Conservation (phyloP, 2,797 vertebrate genomes). For the Channallabes apus region DNA sequence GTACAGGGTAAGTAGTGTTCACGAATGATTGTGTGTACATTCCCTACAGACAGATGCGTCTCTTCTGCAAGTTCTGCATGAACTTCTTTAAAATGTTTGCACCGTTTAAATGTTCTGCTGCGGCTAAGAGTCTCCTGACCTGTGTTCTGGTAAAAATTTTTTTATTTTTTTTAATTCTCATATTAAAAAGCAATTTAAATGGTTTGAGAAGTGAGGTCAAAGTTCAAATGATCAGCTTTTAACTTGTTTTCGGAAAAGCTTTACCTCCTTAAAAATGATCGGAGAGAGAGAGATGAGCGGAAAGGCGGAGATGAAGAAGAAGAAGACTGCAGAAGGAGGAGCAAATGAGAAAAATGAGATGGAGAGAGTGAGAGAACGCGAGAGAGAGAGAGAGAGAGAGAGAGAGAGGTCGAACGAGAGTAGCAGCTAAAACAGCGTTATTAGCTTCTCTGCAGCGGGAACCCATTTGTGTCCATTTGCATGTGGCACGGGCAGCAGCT, state of each 20-base stretch:
- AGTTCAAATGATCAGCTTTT: neutral
- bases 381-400: slow-evolving; percentile 36
- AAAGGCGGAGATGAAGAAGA: slow-evolving; percentile 1
- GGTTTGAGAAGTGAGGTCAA: neutral
- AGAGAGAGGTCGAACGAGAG: slow-evolving; percentile 39
- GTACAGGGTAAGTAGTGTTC: too few relatives aligned
- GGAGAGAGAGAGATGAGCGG: slow-evolving; percentile 6
- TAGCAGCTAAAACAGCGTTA: slow-evolving; percentile 82
- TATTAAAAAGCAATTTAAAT: neutral
- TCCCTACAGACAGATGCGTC: too few relatives aligned
- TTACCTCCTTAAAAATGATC: slow-evolving; percentile 78
- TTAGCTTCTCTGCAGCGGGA: slow-evolving; percentile 91
- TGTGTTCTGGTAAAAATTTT: neutral
- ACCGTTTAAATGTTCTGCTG: too few relatives aligned
- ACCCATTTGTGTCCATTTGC: slow-evolving; percentile 99
- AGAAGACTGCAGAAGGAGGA: neutral
- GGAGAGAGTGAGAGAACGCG: slow-evolving; percentile 28
- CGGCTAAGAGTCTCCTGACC: too few relatives aligned
- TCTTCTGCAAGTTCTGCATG: too few relatives aligned
- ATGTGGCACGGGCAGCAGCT: slow-evolving; percentile 94
- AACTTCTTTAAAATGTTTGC: too few relatives aligned
- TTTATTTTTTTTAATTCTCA: neutral
- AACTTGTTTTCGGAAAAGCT: neutral
- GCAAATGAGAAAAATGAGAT: slow-evolving; percentile 49
- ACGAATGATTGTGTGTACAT: too few relatives aligned